Percentiles rank a stretch among this genome's conserved stretches.
Conservation (phyloP, 2,888 invertebrate species). For the Agrotis segetum region DNA sequence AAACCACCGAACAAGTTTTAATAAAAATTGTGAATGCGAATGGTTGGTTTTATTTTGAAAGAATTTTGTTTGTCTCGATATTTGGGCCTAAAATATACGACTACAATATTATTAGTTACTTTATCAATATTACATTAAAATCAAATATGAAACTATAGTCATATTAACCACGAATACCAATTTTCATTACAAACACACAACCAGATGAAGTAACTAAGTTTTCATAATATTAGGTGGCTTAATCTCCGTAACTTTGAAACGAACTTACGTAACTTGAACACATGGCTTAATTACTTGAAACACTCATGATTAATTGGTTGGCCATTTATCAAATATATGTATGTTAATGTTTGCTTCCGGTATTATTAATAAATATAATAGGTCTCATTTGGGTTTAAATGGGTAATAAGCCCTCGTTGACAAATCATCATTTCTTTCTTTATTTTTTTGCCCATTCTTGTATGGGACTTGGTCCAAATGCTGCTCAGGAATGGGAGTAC, state of each 20-base stretch:
- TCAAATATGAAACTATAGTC: neutral
- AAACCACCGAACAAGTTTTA: too few species aligned
- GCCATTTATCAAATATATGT: conserved; percentile 33
- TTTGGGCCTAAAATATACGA: too few species aligned
- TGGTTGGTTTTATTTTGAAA: too few species aligned
- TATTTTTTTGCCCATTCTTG: too few species aligned
- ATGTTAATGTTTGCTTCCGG: conserved; percentile 5
- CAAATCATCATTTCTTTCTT: too few species aligned
- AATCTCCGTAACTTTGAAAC: conserved; percentile 16
- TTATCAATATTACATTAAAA: neutral
- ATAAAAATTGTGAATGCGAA: too few species aligned
- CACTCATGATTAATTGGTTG: conserved; percentile 25
- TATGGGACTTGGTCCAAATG: too few species aligned
- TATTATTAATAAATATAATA: neutral
- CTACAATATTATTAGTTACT: too few species aligned
- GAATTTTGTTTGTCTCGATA: too few species aligned
- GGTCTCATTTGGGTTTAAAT: too few species aligned
- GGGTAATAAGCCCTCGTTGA: too few species aligned
- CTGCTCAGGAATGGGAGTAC: too few species aligned
- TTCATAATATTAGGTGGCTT: neutral
- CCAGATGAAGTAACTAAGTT: neutral
- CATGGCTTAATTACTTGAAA: conserved; percentile 21
- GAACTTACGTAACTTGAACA: neutral
- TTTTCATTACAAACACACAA: neutral
- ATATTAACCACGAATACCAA: neutral